Base-by-base conservation (phyloP, 1,140 invertebrate species). In the Wiebesia pumilae region DNA sequence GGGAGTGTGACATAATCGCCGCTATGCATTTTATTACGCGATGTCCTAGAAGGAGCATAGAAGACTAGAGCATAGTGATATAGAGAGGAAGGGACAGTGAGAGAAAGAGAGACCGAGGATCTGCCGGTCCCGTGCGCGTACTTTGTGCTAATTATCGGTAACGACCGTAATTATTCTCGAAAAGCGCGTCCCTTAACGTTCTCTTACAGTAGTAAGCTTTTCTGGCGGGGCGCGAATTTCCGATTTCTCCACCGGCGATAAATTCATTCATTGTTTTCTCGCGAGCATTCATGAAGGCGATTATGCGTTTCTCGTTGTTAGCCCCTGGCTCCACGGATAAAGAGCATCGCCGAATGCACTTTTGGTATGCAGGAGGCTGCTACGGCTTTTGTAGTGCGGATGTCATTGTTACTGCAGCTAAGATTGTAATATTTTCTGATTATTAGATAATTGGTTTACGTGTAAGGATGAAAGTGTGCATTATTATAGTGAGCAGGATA, bases 101-200 rank as follows among this genome's bases (percentile, higher is more conserved):
- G n/a, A n/a, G n/a, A n/a, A n/a, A n/a, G n/a, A n/a, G n/a, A n/a
- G n/a, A n/a, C n/a, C 3, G 51, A 54, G 51, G 51, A 16, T 2
- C 7, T 19, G 10, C 10, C 89, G 89, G 87, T 87, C 88, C 86
- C 88, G 81, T 85, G 83, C 85, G 89, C 90, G 79, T 73, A 82
- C 85, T 90, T 90, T 89, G 89, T 90, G 91, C 91, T 92, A 93
- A 93, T 93, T 93, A 92, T 93, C 92, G 91, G 88, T 91, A 92
- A 92, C 90, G 91, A 91, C 89, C 89, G 90, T 90, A 92, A 92
- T 93, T 92, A 91, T 90, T 92, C 91, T 91, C 81, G 88, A 90
- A 91, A 90, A 92, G 91, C 88, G 88, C 89, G 86, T 89, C 89
- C 87, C 89, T 80, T 84, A 81, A 75, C 89, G 86, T 87, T 89